Conservation (phyloP, 2,888 invertebrate species). For the Dermolepida albohirtum region DNA sequence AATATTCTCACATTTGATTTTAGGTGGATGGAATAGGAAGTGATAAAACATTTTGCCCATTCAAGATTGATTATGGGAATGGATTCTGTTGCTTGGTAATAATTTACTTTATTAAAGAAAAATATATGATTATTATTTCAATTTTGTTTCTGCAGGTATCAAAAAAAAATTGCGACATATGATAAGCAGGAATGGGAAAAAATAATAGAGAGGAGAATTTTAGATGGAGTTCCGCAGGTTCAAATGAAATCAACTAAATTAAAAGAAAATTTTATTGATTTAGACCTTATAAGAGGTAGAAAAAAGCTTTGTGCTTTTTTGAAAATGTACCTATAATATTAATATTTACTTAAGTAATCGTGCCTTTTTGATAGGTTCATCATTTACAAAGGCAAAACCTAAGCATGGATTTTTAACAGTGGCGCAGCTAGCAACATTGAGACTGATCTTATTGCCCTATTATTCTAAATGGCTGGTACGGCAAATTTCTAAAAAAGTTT, state of each 20-base stretch:
- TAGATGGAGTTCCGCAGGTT: constrained; percentile 85
- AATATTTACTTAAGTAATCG: constrained; percentile 4
- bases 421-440: constrained; percentile 82
- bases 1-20: constrained; percentile 17
- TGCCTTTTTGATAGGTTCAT: constrained; percentile 76
- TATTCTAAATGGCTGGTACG: constrained; percentile 91
- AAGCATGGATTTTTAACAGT: constrained; percentile 91
- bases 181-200: constrained; percentile 98
- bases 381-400: constrained; percentile 95
- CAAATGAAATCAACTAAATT: constrained; percentile 80
- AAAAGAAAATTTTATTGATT: constrained; percentile 84
- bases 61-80: constrained; percentile 53
- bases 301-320: constrained; percentile 12
- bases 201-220: constrained; percentile 90
- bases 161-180: constrained; percentile 95
- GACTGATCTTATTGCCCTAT: constrained; percentile 86
- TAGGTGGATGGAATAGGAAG: constrained; percentile 1
- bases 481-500: constrained; percentile 85
- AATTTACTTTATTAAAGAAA: constrained; percentile 1
- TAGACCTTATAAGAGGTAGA: constrained; percentile 93
- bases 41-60: background rate
- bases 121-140: background rate
- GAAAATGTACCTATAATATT: constrained; percentile 4
- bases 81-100: constrained; percentile 58
- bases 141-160: constrained; percentile 75